These are phyloP conservation scores for Sylvietta virens DNA, from an alignment of 2,113 vertebrate species.

Conservation along the genomic window DNA sequence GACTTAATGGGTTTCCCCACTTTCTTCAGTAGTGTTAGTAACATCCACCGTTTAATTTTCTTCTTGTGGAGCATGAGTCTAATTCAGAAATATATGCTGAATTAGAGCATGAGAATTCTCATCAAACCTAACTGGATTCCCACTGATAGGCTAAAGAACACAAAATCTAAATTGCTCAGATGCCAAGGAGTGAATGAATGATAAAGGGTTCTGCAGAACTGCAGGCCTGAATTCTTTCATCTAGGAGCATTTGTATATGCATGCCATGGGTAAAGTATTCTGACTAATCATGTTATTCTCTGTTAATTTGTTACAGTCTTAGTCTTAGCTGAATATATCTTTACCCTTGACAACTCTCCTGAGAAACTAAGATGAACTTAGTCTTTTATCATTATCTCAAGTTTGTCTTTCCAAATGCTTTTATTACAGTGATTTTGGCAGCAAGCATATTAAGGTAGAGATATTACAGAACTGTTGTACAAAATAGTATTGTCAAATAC, in stretches of 20 bases:
- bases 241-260: neutral
- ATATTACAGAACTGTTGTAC: neutral
- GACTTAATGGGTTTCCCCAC: neutral
- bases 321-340: neutral
- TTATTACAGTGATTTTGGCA: constrained; percentile 34
- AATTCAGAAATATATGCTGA: neutral
- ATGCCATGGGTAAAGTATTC: neutral
- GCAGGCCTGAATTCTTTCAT: neutral
- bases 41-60: neutral
- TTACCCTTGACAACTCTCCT: neutral
- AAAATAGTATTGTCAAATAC: constrained; percentile 27
- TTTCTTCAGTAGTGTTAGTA: neutral
- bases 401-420: constrained; percentile 35
- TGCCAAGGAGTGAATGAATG: neutral
- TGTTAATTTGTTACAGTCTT: neutral
- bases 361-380: neutral
- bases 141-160: neutral
- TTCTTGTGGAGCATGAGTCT: neutral
- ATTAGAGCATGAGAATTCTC: neutral
- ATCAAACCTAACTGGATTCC: neutral
- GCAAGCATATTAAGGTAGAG: neutral
- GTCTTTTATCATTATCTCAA: constrained; percentile 6
- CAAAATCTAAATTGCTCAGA: neutral
- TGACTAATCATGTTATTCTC: neutral
- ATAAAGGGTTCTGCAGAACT: neutral